These are phyloP conservation scores for Leucophenga varia DNA, from an alignment of 1,140 invertebrate genomes.

Conservation along the genomic window DNA sequence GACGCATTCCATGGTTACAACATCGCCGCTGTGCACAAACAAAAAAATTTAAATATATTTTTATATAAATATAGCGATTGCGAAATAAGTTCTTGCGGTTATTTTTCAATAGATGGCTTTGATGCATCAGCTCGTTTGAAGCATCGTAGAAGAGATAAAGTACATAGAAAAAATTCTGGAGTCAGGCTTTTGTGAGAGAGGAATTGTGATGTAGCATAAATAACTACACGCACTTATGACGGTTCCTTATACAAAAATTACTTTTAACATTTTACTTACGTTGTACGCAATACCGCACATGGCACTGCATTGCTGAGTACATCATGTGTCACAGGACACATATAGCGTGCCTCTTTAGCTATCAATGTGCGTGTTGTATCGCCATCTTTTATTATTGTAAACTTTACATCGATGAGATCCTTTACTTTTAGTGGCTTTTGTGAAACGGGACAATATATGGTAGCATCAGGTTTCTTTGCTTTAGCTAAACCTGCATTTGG, in stretches of 20 bases:
- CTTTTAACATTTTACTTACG: constrained; percentile 67
- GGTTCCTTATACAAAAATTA: background rate
- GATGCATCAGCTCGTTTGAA: too few species aligned
- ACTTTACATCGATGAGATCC: constrained; percentile 92
- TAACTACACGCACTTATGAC: too few species aligned
- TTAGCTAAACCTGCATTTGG: constrained; percentile 75
- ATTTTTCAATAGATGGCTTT: too few species aligned
- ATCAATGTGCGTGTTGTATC: constrained; percentile 81
- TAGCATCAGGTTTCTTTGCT: constrained; percentile 85
- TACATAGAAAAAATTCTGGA: too few species aligned
- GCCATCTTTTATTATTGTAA: constrained; percentile 85
- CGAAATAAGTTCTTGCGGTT: too few species aligned
- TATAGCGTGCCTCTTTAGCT: constrained; percentile 86
- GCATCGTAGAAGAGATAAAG: too few species aligned
- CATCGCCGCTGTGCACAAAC: constrained; percentile 68
- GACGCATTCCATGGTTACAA: constrained; percentile 94
- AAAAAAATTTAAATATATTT: background rate
- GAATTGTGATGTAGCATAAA: too few species aligned
- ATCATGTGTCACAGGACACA: constrained; percentile 97
- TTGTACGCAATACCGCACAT: constrained; percentile 87
- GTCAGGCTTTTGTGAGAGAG: too few species aligned
- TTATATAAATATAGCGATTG: too few species aligned
- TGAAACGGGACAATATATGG: constrained; percentile 93
- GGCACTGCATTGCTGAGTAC: constrained; percentile 92
- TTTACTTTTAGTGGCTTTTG: constrained; percentile 83